Base-by-base conservation (phyloP, 2,888 invertebrate genomes). In the Pilophorus perplexus region DNA sequence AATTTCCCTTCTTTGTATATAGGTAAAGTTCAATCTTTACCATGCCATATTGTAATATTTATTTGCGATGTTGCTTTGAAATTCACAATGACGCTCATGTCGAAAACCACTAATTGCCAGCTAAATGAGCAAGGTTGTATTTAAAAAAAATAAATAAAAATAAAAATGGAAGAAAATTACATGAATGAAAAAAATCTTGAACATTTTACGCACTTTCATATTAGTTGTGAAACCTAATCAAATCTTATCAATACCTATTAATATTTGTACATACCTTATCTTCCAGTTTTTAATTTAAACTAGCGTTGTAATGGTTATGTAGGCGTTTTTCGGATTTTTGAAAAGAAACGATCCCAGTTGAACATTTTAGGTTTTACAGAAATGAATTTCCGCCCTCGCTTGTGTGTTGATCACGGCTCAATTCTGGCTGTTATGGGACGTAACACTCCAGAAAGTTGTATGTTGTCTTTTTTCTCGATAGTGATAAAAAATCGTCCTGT, bases 151-250 rank as follows among this genome's bases (percentile, higher is more conserved):
- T n/a, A n/a, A n/a, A n/a, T n/a, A n/a, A n/a, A n/a, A n/a, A n/a
- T n/a, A n/a, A n/a, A n/a, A n/a, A n/a, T n/a, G n/a, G n/a, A n/a
- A n/a, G n/a, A n/a, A n/a, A n/a, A n/a, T n/a, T n/a, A n/a, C n/a
- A n/a, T n/a, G n/a, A n/a, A n/a, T n/a, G n/a, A n/a, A n/a, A n/a
- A n/a, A n/a, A n/a, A 46, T 23, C 25, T 46, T 28, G 23, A 28
- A 52, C 25, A 52, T 12, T 48, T 48, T 25, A 28, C 28, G 52
- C 52, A 28, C 52, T 28, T 52, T 52, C 16, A 2, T 25, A 52
- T n/a, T 52, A 52, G 52, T 52, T 52, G 52, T 52, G 52, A 52
- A 52, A 52, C 52, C 52, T 52, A 52, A 52, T 52, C 52, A 52
- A 52, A 52, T 18, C 46, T n/a, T 52, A 52, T 52, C 52, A 16